These are phyloP conservation scores for Meteorus cinctellus DNA, from an alignment of 2,888 invertebrate species.

Conservation along the genomic window DNA sequence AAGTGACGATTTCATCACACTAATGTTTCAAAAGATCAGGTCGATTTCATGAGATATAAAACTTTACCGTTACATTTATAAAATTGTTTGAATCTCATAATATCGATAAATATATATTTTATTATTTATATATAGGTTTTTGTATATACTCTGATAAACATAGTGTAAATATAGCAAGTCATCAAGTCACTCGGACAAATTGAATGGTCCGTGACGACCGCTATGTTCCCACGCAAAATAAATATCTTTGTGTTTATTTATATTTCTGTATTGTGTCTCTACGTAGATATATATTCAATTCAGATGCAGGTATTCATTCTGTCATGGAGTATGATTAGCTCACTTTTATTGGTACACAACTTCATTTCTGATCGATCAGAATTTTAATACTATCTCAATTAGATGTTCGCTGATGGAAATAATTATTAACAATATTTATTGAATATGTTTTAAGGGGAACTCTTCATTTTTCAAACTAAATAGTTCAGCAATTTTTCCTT, in stretches of 20 bases:
- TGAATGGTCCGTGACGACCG: conserved; percentile 17
- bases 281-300: background rate
- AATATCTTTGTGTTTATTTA: background rate
- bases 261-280: background rate
- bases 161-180: conserved; percentile 24
- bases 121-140: conserved; percentile 43
- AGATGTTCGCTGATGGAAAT: background rate
- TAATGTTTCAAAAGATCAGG: conserved; percentile 65
- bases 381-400: background rate
- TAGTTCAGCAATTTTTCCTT: no score
- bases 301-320: background rate
- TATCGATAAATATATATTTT: no score
- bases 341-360: background rate
- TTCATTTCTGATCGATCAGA: background rate
- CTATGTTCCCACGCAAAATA: conserved; percentile 2
- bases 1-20: conserved; percentile 64
- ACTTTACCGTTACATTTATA: conserved; percentile 60
- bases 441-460: no score
- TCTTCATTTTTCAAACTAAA: no score
- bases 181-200: conserved; percentile 25
- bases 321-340: conserved; percentile 9
- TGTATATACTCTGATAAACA: conserved; percentile 39
- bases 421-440: background rate
- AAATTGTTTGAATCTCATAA: background rate
- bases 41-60: conserved; percentile 55